Conservation (phyloP, 2,888 invertebrate species). For the Halictus ligatus region DNA sequence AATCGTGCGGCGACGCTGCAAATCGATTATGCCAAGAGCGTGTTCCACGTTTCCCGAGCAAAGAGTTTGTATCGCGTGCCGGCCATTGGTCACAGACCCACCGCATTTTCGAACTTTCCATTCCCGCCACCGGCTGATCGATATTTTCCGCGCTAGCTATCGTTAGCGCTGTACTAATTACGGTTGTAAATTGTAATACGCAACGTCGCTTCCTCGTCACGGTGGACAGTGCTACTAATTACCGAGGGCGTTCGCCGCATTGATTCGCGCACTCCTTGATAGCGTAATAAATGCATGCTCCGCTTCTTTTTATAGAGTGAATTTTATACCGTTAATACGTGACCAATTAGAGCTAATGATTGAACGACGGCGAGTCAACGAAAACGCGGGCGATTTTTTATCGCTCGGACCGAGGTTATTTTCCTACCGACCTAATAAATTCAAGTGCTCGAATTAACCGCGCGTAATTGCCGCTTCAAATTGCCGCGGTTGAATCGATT, state of each 20-base stretch:
- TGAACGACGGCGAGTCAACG: neutral
- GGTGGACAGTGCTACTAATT: neutral
- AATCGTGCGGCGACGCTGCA: constrained; percentile 31
- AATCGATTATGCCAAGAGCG: neutral
- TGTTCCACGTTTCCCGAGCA: constrained; percentile 1
- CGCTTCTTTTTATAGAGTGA: too few relatives aligned
- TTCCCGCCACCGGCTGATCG: neutral
- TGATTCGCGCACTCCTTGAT: neutral
- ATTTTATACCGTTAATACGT: too few relatives aligned
- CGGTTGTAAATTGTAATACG: constrained; percentile 12
- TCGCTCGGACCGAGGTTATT: neutral
- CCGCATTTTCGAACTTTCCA: neutral
- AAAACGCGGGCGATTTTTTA: neutral
- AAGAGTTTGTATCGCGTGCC: constrained; percentile 6
- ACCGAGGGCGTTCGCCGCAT: neutral
- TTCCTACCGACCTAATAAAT: neutral
- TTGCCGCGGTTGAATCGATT: neutral
- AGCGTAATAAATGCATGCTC: neutral
- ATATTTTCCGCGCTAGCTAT: neutral
- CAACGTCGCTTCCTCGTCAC: neutral
- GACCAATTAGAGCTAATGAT: neutral
- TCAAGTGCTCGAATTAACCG: neutral
- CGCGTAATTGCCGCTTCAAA: neutral
- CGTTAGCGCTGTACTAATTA: constrained; percentile 47
- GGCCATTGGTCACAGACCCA: neutral